A percentile compares a stretch with the other conserved stretches of the same genome.
phyloP scores from a whole-genome alignment of 2,888 invertebrate species.

The Oegoconia quadripuncta region DNA sequence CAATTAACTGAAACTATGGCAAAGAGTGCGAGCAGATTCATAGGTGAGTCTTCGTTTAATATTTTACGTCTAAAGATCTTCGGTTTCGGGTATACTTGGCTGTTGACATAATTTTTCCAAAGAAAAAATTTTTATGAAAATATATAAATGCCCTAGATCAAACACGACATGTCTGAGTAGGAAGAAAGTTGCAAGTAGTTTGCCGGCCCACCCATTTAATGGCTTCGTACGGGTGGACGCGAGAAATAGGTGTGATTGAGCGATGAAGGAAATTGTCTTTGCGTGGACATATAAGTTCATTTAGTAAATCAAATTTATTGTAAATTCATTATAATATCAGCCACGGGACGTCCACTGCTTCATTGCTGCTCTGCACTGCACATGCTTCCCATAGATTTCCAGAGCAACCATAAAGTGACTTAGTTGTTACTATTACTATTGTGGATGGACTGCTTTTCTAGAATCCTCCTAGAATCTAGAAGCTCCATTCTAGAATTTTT shows the following conservation, averaged over 20 bases:
- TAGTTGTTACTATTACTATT: too few relatives aligned
- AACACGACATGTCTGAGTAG: background rate
- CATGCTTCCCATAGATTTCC: too few relatives aligned
- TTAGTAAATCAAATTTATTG: too few relatives aligned
- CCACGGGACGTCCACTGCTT: too few relatives aligned
- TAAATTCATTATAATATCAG: background rate
- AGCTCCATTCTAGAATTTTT: too few relatives aligned
- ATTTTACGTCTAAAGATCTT: background rate
- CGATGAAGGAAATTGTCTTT: background rate
- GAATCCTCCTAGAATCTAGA: too few relatives aligned
- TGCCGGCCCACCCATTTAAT: slow-evolving; percentile 1
- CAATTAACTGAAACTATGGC: slow-evolving; percentile 72
- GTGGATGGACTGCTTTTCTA: too few relatives aligned
- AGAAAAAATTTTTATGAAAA: background rate
- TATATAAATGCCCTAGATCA: too few relatives aligned
- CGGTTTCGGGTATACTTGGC: background rate
- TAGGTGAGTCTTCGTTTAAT: slow-evolving; percentile 48
- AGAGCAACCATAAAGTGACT: too few relatives aligned
- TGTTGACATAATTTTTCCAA: background rate
- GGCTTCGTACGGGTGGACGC: background rate
- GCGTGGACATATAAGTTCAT: too few relatives aligned
- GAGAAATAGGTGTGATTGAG: background rate
- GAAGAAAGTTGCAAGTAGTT: background rate
- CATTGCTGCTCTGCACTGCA: too few relatives aligned
- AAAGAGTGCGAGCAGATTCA: slow-evolving; percentile 69